These are phyloP conservation scores for Coreoperca whiteheadi DNA, from an alignment of 2,113 vertebrate genomes.

Conservation along the genomic window DNA sequence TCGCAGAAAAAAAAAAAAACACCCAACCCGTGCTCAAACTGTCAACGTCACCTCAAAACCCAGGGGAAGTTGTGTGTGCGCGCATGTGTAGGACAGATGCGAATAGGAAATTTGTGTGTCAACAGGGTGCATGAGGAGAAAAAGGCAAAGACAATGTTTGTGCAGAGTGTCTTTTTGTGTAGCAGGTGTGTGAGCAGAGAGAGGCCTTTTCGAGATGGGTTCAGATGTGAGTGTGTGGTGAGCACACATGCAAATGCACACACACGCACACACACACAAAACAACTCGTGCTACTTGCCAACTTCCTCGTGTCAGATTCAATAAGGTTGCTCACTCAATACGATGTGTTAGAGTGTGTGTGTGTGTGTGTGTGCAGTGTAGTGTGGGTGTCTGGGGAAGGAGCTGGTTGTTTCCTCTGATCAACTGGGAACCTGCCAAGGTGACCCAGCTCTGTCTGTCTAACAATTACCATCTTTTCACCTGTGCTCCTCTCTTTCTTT, in stretches of 20 bases:
- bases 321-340: conserved; percentile 92
- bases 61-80: conserved; percentile 69
- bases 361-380: background rate
- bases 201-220: conserved; percentile 14
- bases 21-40: conserved; percentile 91
- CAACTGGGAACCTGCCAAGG: conserved; percentile 90
- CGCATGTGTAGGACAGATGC: conserved; percentile 10
- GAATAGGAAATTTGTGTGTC: conserved; percentile 26
- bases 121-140: background rate
- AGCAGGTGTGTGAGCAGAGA: conserved; percentile 19
- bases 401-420: conserved; percentile 87
- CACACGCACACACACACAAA: background rate
- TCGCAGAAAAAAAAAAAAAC: conserved; percentile 83
- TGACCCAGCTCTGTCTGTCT: conserved; percentile 83
- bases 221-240: background rate
- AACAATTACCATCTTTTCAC: conserved; percentile 40
- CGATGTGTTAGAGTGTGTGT: conserved; percentile 74
- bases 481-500: background rate
- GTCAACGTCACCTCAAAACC: conserved; percentile 91
- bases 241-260: background rate
- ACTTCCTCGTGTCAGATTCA: conserved; percentile 90
- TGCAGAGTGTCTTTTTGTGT: conserved; percentile 6
- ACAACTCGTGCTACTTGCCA: conserved; percentile 73
- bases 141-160: conserved; percentile 29
- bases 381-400: conserved; percentile 20